phyloP scores from a whole-genome alignment of 2,797 vertebrate genomes.

The Pseudotriccus pelzelni region DNA sequence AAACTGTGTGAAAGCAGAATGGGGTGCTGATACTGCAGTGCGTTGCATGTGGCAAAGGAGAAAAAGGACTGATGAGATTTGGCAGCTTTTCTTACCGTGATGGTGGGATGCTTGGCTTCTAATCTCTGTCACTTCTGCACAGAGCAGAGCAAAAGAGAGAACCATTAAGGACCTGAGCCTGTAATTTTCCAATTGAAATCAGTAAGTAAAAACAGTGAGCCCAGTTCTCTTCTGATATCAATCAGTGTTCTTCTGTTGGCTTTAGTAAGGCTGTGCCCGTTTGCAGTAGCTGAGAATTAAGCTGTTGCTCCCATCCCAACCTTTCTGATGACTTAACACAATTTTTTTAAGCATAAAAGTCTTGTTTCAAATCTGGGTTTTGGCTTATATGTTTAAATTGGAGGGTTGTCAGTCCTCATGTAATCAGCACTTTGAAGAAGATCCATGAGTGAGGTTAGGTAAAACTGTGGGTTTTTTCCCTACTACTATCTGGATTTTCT shows the following conservation, averaged over 20 bases:
- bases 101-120: background rate
- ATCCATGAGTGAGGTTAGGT: conserved; percentile 44
- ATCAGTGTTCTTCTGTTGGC: background rate
- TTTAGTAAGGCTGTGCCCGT: background rate
- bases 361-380: background rate
- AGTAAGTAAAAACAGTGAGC: background rate
- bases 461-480: conserved; percentile 44
- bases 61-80: background rate
- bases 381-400: conserved; percentile 15
- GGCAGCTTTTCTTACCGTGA: background rate
- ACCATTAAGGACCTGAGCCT: background rate
- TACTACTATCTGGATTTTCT: conserved; percentile 77
- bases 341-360: conserved; percentile 21
- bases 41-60: background rate
- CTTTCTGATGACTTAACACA: background rate
- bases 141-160: background rate
- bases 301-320: background rate
- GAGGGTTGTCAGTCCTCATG: conserved; percentile 12
- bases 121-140: background rate
- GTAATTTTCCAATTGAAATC: background rate
- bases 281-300: background rate
- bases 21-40: background rate
- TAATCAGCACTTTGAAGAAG: conserved; percentile 31
- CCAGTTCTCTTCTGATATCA: background rate
- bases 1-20: background rate